Percentiles rank a stretch among this genome's conserved stretches.
phyloP scores from a whole-genome alignment of 1,140 invertebrate species.

The Cryptotermes secundus region DNA sequence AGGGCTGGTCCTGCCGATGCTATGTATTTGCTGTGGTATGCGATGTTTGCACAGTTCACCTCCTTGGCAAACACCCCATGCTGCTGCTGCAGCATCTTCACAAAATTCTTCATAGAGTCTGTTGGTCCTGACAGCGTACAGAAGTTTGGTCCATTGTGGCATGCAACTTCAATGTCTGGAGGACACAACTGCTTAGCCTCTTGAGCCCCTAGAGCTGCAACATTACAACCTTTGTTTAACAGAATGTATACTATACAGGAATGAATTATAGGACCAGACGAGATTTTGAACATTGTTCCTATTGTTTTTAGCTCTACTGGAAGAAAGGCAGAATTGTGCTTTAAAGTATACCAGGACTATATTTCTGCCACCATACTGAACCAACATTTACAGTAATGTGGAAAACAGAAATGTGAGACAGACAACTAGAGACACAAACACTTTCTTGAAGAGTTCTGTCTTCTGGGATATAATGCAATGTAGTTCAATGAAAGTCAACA shows the following conservation, averaged over 20 bases:
- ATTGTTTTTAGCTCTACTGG: not conserved
- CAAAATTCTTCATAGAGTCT: constrained; percentile 67
- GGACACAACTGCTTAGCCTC: constrained; percentile 52
- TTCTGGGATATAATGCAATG: too few species aligned
- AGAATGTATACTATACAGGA: not conserved
- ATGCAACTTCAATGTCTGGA: constrained; percentile 72
- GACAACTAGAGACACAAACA: too few species aligned
- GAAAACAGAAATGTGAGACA: too few species aligned
- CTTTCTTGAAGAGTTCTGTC: too few species aligned
- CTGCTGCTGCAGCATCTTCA: constrained; percentile 62
- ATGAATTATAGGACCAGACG: not conserved
- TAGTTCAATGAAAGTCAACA: too few species aligned
- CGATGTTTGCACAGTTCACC: constrained; percentile 78
- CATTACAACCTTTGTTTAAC: not conserved
- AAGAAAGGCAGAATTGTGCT: not conserved
- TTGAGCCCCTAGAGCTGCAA: not conserved
- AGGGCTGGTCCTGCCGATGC: constrained; percentile 53
- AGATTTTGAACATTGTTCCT: not conserved
- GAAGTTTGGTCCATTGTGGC: constrained; percentile 81
- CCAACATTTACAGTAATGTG: too few species aligned
- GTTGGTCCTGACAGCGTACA: constrained; percentile 84
- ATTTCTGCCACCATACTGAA: not conserved
- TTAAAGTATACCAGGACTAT: not conserved
- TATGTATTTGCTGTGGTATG: constrained; percentile 73
- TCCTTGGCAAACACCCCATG: constrained; percentile 80